Conservation (phyloP, 2,113 vertebrate genomes). For the Pollachius pollachius region DNA sequence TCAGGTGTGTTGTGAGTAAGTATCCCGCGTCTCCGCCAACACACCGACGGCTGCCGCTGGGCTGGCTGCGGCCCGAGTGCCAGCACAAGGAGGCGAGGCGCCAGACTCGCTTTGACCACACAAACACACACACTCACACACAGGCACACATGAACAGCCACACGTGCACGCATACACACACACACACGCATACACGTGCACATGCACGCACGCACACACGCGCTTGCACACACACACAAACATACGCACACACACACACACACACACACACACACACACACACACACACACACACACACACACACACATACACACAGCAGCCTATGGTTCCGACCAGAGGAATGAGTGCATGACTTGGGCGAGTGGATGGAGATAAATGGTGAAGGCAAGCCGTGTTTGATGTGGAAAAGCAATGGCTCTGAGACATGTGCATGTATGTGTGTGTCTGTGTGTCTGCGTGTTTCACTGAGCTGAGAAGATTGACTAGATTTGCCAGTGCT, state of each 20-base stretch:
- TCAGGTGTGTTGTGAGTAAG: slow-evolving; percentile 30
- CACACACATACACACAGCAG: slow-evolving; percentile 16
- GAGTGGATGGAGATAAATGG: slow-evolving; percentile 43
- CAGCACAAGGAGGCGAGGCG: slow-evolving; percentile 25
- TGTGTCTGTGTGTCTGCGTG: background rate
- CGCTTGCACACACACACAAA: too few relatives aligned
- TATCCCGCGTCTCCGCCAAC: slow-evolving; percentile 3
- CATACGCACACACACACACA: too few relatives aligned
- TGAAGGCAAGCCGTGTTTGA: slow-evolving; percentile 32
- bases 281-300: too few relatives aligned
- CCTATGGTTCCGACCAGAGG: slow-evolving; percentile 41
- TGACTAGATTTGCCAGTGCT: background rate
- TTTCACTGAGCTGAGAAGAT: background rate
- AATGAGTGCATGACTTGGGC: slow-evolving; percentile 28
- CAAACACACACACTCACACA: too few relatives aligned
- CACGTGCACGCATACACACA: too few relatives aligned
- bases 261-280: too few relatives aligned
- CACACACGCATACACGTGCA: slow-evolving; percentile 17
- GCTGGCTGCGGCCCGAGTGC: slow-evolving; percentile 27
- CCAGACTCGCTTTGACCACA: slow-evolving; percentile 39
- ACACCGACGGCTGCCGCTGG: slow-evolving; percentile 14
- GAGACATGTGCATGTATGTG: background rate
- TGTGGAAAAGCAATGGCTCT: slow-evolving; percentile 34
- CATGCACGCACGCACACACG: too few relatives aligned
- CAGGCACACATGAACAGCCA: too few relatives aligned